These are phyloP conservation scores for Sceloporus undulatus DNA, from an alignment of 2,113 vertebrate species.

Conservation along the genomic window DNA sequence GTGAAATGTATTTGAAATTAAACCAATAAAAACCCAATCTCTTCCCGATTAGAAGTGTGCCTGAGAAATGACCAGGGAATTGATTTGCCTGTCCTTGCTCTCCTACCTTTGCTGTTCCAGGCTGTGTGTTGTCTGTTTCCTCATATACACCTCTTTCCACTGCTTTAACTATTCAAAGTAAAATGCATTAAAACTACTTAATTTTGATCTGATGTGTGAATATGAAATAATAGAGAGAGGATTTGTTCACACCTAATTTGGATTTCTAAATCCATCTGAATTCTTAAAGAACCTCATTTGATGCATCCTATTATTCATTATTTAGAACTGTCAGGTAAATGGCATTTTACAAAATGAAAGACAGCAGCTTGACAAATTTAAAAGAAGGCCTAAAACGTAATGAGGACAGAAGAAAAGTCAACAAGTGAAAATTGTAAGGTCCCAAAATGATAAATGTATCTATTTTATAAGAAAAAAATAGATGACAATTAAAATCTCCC, in stretches of 20 bases:
- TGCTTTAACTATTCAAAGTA: constrained; percentile 2
- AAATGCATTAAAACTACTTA: neutral
- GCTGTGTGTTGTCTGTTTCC: neutral
- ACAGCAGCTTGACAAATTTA: neutral
- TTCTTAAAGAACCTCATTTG: neutral
- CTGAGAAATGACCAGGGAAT: neutral
- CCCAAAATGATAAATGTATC: neutral
- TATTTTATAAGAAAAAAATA: neutral
- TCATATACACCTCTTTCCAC: neutral
- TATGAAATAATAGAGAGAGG: neutral
- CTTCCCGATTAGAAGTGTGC: constrained; percentile 7
- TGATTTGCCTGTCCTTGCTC: neutral
- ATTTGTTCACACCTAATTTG: neutral
- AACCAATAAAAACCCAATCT: constrained; percentile 19
- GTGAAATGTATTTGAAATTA: constrained; percentile 30
- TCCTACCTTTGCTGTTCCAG: neutral
- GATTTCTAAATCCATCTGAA: neutral
- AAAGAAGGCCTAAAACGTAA: neutral
- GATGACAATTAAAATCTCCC: neutral
- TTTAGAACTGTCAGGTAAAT: neutral
- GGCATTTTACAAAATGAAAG: constrained; percentile 5
- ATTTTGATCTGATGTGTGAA: neutral
- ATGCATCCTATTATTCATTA: neutral
- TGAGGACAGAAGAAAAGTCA: neutral
- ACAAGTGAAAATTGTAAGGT: neutral